Conservation (phyloP, 2,888 invertebrate genomes). For the Phengaris alcon region DNA sequence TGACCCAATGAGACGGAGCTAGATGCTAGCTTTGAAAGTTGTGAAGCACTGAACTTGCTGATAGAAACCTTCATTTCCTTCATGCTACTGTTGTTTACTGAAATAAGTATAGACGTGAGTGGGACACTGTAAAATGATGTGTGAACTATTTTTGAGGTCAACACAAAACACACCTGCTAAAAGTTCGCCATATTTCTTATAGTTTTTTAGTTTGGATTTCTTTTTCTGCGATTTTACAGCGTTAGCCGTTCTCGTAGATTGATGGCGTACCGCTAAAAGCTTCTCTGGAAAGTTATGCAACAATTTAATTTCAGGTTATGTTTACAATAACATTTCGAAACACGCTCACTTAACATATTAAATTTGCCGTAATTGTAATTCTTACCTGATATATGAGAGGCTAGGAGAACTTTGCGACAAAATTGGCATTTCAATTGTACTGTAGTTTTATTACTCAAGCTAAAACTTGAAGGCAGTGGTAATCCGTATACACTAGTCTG, state of each 20-base stretch:
- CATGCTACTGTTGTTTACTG: slow-evolving; percentile 82
- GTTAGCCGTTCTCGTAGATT: slow-evolving; percentile 68
- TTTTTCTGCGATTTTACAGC: slow-evolving; percentile 60
- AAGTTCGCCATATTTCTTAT: slow-evolving; percentile 82
- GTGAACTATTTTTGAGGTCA: slow-evolving; percentile 27
- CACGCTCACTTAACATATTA: not conserved
- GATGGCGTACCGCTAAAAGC: slow-evolving; percentile 54
- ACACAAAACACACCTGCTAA: slow-evolving; percentile 79
- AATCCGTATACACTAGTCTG: slow-evolving; percentile 61
- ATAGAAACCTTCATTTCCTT: slow-evolving; percentile 84
- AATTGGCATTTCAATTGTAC: slow-evolving; percentile 68
- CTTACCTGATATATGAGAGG: slow-evolving; percentile 59
- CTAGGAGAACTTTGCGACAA: slow-evolving; percentile 64
- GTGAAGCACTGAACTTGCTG: slow-evolving; percentile 82
- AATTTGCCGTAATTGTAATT: slow-evolving; percentile 11
- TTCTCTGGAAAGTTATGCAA: slow-evolving; percentile 74
- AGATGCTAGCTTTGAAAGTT: slow-evolving; percentile 82
- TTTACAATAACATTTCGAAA: slow-evolving; percentile 37
- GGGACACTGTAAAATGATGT: not conserved
- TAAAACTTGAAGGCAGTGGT: slow-evolving; percentile 50
- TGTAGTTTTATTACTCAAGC: slow-evolving; percentile 45
- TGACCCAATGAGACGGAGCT: slow-evolving; percentile 79
- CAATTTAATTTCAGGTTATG: slow-evolving; percentile 48
- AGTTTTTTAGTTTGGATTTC: slow-evolving; percentile 67
- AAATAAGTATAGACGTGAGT: slow-evolving; percentile 40